phyloP scores from a whole-genome alignment of 2,888 invertebrate species.

The Agapetus fuscipes region DNA sequence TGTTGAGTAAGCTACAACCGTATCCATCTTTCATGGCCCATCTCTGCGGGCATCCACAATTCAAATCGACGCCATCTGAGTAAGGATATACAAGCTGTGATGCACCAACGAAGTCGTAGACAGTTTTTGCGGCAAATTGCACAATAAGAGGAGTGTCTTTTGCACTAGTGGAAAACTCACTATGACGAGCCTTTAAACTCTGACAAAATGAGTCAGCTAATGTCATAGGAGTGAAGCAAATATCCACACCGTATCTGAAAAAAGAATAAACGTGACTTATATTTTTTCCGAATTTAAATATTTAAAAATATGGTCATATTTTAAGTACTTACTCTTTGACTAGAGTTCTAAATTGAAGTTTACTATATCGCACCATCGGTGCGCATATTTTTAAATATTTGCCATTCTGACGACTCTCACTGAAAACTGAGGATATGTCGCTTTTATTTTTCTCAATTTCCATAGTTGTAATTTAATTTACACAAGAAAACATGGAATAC shows the following conservation, averaged over 20 bases:
- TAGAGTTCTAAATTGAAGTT: slow-evolving; percentile 40
- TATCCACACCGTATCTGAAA: slow-evolving; percentile 69
- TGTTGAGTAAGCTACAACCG: slow-evolving; percentile 72
- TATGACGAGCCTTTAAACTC: slow-evolving; percentile 75
- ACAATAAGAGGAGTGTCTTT: slow-evolving; percentile 81
- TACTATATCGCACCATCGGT: slow-evolving; percentile 93
- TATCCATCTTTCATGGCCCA: slow-evolving; percentile 91
- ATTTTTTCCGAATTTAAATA: not conserved
- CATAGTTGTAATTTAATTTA: too few relatives aligned
- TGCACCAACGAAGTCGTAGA: slow-evolving; percentile 74
- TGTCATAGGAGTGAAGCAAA: slow-evolving; percentile 96
- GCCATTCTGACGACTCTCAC: slow-evolving; percentile 37
- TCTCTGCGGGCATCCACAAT: slow-evolving; percentile 95
- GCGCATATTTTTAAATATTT: slow-evolving; percentile 72
- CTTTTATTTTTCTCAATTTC: too few relatives aligned
- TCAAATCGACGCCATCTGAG: slow-evolving; percentile 88
- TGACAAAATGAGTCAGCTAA: slow-evolving; percentile 87
- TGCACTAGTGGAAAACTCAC: slow-evolving; percentile 67
- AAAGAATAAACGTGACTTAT: not conserved
- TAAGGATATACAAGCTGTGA: slow-evolving; percentile 74
- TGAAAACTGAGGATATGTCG: slow-evolving; percentile 58
- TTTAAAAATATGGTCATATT: not conserved
- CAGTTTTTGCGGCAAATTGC: slow-evolving; percentile 89
- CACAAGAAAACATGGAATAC: too few relatives aligned
- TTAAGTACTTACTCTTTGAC: slow-evolving; percentile 34